Evolutionary conservation across 2,113 vertebrate genomes (phyloP).

Genomic region (Tringa solitaria): DNA sequence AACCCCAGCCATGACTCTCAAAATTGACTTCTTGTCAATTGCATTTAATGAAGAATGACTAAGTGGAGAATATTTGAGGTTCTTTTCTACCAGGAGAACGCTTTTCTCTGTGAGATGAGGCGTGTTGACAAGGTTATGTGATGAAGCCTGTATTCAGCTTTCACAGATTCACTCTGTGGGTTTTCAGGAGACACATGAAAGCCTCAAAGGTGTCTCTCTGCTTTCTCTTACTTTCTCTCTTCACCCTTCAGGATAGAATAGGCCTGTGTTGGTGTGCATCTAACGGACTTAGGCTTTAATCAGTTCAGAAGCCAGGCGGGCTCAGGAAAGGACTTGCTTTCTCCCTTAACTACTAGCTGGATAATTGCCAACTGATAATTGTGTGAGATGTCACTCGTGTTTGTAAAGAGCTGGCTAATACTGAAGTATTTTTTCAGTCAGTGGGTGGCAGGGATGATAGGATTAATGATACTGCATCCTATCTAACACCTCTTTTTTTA

Average conservation of each 20-base stretch:
- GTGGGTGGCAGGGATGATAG: not conserved
- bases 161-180: not conserved
- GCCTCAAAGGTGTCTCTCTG: not conserved
- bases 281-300: not conserved
- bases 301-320: not conserved
- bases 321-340: not conserved
- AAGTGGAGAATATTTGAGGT: not conserved
- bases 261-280: not conserved
- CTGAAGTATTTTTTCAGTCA: constrained; percentile 7
- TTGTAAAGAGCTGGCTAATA: not conserved
- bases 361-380: not conserved
- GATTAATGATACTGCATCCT: not conserved
- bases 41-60: not conserved
- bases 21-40: not conserved
- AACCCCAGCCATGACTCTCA: not conserved
- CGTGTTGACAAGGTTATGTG: accelerated
- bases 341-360: not conserved
- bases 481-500: not conserved
- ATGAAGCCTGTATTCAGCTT: not conserved
- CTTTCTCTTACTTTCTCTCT: not conserved
- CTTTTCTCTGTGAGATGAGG: not conserved
- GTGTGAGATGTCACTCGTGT: not conserved
- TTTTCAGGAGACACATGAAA: not conserved
- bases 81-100: not conserved
- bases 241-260: not conserved